These are phyloP conservation scores for Euglossa dilemma DNA, from an alignment of 1,140 invertebrate genomes.

Conservation along the genomic window DNA sequence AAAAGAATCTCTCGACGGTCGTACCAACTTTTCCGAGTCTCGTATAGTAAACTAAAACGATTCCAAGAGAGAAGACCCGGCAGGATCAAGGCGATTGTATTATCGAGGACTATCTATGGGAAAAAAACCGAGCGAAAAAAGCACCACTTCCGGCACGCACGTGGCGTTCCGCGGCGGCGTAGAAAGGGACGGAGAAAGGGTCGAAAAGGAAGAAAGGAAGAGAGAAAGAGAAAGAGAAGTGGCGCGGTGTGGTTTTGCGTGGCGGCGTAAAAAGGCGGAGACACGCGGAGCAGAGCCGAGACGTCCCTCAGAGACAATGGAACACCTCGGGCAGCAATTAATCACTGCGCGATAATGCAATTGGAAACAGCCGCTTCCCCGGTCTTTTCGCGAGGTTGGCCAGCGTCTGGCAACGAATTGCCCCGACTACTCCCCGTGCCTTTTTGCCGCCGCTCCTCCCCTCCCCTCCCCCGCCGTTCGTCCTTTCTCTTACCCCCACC, in stretches of 20 bases:
- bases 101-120: no score
- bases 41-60: no score
- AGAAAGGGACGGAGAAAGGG: no score
- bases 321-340: conserved; percentile 45
- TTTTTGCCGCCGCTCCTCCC: not conserved
- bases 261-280: conserved; percentile 7
- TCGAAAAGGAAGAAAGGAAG: no score
- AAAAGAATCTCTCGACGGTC: no score
- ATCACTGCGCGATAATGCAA: conserved; percentile 44
- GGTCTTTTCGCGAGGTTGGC: not conserved
- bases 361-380: conserved; percentile 31
- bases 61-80: no score
- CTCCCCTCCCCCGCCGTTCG: not conserved
- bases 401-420: conserved; percentile 29
- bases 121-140: not conserved
- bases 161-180: not conserved
- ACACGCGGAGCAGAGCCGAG: conserved; percentile 32
- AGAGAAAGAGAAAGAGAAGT: not conserved
- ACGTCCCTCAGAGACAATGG: conserved; percentile 51
- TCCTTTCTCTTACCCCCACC: not conserved
- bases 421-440: not conserved
- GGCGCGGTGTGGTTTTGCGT: not conserved
- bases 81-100: no score
- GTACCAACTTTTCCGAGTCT: no score
- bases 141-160: conserved; percentile 12